phyloP scores from a whole-genome alignment of 2,113 vertebrate species.

The Ctenodactylus gundi region DNA sequence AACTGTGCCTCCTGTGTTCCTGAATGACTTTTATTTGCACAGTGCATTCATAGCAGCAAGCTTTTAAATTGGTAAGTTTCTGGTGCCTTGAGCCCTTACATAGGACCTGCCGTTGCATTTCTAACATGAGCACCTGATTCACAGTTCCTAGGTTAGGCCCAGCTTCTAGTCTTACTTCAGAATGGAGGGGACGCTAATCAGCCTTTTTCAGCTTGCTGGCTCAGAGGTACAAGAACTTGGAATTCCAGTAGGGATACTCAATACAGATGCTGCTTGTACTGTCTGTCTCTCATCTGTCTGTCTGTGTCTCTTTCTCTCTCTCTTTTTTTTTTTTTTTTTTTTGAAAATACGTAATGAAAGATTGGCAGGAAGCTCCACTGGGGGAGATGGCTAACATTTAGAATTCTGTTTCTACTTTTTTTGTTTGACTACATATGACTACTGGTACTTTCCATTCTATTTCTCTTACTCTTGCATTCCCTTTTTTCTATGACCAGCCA shows the following conservation, averaged over 20 bases:
- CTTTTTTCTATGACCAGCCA: background rate
- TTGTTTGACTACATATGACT: background rate
- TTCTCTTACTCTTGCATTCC: background rate
- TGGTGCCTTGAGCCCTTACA: background rate
- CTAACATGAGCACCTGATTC: background rate
- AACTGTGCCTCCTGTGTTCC: background rate
- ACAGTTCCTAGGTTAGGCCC: background rate
- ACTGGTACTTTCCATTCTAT: background rate
- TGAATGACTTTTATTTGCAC: constrained; percentile 38
- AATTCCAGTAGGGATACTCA: background rate
- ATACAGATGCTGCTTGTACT: background rate
- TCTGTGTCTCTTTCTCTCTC: too few relatives aligned
- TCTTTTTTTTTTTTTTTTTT: constrained; percentile 18
- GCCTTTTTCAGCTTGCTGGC: background rate
- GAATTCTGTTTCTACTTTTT: background rate
- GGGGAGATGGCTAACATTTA: background rate
- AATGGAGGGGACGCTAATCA: background rate
- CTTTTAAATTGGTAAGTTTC: constrained; percentile 41
- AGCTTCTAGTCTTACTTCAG: background rate
- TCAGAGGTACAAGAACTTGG: background rate
- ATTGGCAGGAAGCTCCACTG: background rate
- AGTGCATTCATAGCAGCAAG: background rate
- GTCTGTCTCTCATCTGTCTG: too few relatives aligned
- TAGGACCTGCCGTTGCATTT: background rate
- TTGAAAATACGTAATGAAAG: background rate